Base-by-base conservation (phyloP, 2,888 invertebrate genomes). In the Pyrrhia umbra region DNA sequence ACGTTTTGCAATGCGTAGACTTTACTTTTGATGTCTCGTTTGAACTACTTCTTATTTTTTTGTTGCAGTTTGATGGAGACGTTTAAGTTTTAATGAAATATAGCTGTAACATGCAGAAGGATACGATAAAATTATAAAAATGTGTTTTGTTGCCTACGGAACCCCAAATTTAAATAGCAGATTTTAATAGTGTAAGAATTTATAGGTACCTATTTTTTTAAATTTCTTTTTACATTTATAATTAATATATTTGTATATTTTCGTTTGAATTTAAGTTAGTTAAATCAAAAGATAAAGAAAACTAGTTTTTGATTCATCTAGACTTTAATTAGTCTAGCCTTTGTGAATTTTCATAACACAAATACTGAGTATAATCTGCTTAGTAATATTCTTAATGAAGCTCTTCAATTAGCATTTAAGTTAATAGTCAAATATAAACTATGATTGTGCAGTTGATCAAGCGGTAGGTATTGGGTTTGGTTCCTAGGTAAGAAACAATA, bases 1-100 rank as follows among this genome's bases (percentile, higher is more conserved):
- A 67, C 68, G 72, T n/a, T 76, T 76, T 79, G 69, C 70, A 72
- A 74, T 75, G 77, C 70, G 75, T 70, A 74, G 54, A 47, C 43
- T 57, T 65, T 50, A 62, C 68, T 63, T 80, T 59, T 73, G 75
- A 70, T 55, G 43, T 67, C 52, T 40, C 45, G 49, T 66, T 55
- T 61, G 8, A 59, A 63, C 34, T 25, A 30, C 40, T 56, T 47
- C 16, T 52, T 6, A 46, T 52, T 49, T 58, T 65, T 52, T 56
- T 1, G 37, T 62, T 49, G 18, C 23, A 18, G 37, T 59, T 52
- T 15, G 18, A 21, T 9, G 9, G 6, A 2, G 10, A 25, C 40
- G 40, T 37, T 3, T 6, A 34, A 20, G 9, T n/a, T n/a, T n/a
- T n/a, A n/a, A n/a, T n/a, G n/a, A n/a, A n/a, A n/a, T n/a, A n/a